phyloP scores from a whole-genome alignment of 2,888 invertebrate species.

The Oligia strigilis region DNA sequence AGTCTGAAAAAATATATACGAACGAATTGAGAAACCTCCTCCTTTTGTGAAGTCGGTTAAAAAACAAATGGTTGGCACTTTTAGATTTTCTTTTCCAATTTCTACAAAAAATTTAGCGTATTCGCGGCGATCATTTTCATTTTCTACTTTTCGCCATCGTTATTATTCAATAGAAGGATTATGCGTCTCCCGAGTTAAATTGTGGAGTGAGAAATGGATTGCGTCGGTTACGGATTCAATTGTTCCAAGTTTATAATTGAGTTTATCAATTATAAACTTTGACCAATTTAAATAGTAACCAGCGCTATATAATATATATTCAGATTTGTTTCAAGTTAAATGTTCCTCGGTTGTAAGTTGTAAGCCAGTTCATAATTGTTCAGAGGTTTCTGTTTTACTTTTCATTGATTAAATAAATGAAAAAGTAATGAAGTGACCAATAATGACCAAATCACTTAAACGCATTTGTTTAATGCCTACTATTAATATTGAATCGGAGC shows the following conservation, averaged over 20 bases:
- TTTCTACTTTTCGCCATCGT: not conserved
- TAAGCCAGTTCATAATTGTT: not conserved
- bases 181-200: not conserved
- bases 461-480: no score
- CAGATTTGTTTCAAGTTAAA: not conserved
- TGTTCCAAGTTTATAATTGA: no score
- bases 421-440: not conserved
- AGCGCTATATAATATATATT: not conserved
- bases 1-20: no score
- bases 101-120: not conserved
- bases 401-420: not conserved
- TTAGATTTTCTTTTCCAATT: not conserved
- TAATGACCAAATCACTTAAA: not conserved
- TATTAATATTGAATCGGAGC: not conserved
- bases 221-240: not conserved
- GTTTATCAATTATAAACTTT: no score
- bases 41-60: no score
- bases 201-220: not conserved
- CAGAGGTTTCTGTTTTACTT: not conserved
- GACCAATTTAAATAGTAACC: no score
- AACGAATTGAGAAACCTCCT: no score
- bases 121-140: not conserved
- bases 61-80: not conserved
- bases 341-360: not conserved
- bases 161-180: slow-evolving; percentile 12